These are phyloP conservation scores for Mustelus asterias DNA, from an alignment of 2,113 vertebrate genomes.

Conservation along the genomic window DNA sequence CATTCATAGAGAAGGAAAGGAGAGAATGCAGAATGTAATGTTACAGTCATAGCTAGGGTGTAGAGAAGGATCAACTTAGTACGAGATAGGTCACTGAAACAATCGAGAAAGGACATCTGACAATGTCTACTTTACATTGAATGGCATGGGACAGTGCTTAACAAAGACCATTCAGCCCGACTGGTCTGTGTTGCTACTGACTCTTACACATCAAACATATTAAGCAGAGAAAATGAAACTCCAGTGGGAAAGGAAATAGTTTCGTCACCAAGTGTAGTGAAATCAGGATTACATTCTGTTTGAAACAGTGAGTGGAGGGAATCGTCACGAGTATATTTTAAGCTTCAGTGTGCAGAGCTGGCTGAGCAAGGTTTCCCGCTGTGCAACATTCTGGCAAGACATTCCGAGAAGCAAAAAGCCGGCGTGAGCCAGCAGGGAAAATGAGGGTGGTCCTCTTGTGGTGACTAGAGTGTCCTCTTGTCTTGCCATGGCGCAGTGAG, in stretches of 20 bases:
- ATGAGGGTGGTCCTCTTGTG: background rate
- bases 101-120: background rate
- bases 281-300: background rate
- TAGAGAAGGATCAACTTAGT: too few species aligned
- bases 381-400: background rate
- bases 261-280: background rate
- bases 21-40: too few species aligned
- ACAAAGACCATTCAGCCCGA: background rate
- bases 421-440: background rate
- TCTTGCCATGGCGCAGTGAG: background rate
- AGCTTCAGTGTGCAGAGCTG: background rate
- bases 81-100: background rate
- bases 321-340: too few species aligned
- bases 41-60: too few species aligned
- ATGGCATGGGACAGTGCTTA: background rate
- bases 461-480: background rate
- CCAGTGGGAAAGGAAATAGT: background rate
- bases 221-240: too few species aligned
- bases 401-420: background rate
- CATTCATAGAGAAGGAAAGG: too few species aligned
- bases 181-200: too few species aligned
- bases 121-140: background rate
- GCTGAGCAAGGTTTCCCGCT: background rate
- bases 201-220: too few species aligned
- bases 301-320: background rate